These are phyloP conservation scores for Cotesia glomerata DNA, from an alignment of 1,140 invertebrate species.

Conservation along the genomic window DNA sequence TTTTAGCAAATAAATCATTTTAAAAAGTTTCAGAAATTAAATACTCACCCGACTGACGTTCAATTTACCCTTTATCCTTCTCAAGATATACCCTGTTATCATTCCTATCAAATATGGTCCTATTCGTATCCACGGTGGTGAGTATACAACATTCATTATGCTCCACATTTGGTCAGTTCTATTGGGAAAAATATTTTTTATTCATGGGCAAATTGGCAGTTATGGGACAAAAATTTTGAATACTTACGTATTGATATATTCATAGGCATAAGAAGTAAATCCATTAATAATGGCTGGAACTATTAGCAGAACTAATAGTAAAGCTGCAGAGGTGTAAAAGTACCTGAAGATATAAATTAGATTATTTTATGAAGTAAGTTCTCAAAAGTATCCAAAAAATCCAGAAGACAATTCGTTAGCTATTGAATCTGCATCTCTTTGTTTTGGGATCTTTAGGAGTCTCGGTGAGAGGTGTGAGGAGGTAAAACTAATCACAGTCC, in stretches of 20 bases:
- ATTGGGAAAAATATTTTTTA: conserved; percentile 10
- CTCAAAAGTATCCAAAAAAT: no score
- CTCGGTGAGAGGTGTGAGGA: no score
- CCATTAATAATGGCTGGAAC: conserved; percentile 47
- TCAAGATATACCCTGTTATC: conserved; percentile 54
- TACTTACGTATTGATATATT: conserved; percentile 61
- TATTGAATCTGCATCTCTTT: no score
- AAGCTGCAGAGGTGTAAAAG: conserved; percentile 44
- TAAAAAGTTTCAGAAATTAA: background rate
- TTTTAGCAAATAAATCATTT: no score
- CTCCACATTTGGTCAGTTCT: conserved; percentile 57
- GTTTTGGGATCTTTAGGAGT: no score
- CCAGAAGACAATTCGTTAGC: no score
- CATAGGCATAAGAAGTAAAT: conserved; percentile 52
- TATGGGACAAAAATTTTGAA: background rate
- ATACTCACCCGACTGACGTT: conserved; percentile 29
- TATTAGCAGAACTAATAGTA: conserved; percentile 45
- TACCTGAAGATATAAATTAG: conserved; percentile 47
- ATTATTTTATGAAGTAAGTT: background rate
- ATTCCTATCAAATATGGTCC: conserved; percentile 64
- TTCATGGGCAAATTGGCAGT: background rate
- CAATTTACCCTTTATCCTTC: conserved; percentile 53
- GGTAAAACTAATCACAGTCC: no score
- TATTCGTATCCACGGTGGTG: conserved; percentile 62
- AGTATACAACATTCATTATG: conserved; percentile 56